These are phyloP conservation scores for Patiria miniata DNA, from an alignment of 35 echinoderm and acorn worm species.

Conservation along the genomic window DNA sequence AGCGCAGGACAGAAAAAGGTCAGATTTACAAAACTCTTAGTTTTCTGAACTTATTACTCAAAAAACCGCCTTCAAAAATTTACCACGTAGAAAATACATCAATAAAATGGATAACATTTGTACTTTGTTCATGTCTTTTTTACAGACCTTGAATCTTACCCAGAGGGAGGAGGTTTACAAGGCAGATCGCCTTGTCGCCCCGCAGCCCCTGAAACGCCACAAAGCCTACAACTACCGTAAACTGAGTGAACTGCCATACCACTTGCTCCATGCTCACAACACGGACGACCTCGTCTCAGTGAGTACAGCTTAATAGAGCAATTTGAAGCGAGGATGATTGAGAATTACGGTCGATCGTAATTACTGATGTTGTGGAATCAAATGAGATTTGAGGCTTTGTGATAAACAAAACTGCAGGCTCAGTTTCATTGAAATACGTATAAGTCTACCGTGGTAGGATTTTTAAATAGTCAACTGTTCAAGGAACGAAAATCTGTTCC, in stretches of 20 bases:
- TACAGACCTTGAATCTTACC: slow-evolving; percentile 61
- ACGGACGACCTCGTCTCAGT: slow-evolving; percentile 57
- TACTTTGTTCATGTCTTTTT: neutral
- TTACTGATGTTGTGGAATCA: too few relatives aligned
- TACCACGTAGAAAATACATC: too few relatives aligned
- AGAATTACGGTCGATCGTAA: too few relatives aligned
- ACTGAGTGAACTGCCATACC: slow-evolving; percentile 83
- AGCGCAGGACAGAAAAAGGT: slow-evolving; percentile 43
- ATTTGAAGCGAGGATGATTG: neutral
- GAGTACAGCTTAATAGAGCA: neutral
- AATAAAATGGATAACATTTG: too few relatives aligned
- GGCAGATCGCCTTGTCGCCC: slow-evolving; percentile 66
- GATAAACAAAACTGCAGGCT: too few relatives aligned
- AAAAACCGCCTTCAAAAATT: too few relatives aligned
- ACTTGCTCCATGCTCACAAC: slow-evolving; percentile 76
- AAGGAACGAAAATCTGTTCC: too few relatives aligned
- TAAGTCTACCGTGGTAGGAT: too few relatives aligned
- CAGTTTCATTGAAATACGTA: too few relatives aligned
- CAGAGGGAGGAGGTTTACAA: slow-evolving; percentile 60
- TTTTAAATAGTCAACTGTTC: too few relatives aligned
- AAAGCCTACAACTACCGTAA: slow-evolving; percentile 76
- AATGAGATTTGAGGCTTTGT: too few relatives aligned
- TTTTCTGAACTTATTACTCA: too few relatives aligned
- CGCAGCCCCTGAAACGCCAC: slow-evolving; percentile 76
- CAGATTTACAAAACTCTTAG: neutral